Evolutionary conservation across 2,113 vertebrate genomes (phyloP), one percentile per base, ranked within the genome.

Genomic region (Clupea harengus): DNA sequence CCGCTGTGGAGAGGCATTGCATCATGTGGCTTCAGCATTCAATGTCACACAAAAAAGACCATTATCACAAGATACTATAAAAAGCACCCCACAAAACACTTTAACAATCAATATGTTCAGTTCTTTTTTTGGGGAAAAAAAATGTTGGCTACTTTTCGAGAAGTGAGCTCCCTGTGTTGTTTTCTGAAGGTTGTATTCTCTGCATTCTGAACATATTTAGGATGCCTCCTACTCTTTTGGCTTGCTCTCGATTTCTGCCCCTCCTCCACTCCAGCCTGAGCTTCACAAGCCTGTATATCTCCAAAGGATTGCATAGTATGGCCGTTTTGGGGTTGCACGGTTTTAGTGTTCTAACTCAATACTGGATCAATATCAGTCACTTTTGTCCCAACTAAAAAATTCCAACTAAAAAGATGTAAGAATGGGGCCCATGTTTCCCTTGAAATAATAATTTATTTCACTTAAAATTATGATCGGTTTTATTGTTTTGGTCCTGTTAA

Each of bases 181-280:
- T 3, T 84, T 28, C 32, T 85, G 85, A 75, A 75, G 25, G 89
- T 88, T 60, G 0, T 83, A n/a, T n/a, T n/a, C n/a, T n/a, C n/a
- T n/a, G 88, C 81, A 87, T 92, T 92, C 97, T 97, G 95, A 10
- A 10, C 67, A 75, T 75, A 28, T 85, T 84, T 89, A 87, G 52
- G 88, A 89, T 9, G 46, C 67, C 4, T 91, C 88, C n/a, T 91
- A 91, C n/a, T 95, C 95, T 89, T 95, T 94, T 39, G 94, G 89
- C 93, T 99, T 99, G 91, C 95, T 97, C 3, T 97, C 97, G n/a
- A n/a, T 0, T 95, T 95, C 85, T 99, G 98, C 18, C 97, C 92
- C 86, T 99, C 98, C 85, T 99, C 98, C 54, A 99, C 97, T 0
- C 98, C 98, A 0, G 98, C 98, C 90, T 99, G 98, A 0, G 98